These are phyloP conservation scores for Ephydatia muelleri DNA, from an alignment of 37 sponge, comb jelly and placozoan species.

Conservation along the genomic window DNA sequence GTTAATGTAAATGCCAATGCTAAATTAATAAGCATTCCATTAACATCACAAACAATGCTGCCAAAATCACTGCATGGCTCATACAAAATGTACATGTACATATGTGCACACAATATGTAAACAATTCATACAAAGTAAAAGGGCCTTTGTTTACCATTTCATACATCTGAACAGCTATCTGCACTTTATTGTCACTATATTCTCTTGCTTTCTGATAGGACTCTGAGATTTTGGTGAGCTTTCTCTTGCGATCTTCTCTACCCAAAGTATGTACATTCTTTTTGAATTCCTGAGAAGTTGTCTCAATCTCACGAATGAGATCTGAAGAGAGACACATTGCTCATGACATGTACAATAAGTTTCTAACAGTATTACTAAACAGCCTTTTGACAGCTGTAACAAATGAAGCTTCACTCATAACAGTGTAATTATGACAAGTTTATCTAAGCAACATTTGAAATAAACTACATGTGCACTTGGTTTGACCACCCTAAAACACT, in stretches of 20 bases:
- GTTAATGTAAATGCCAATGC: too few species aligned
- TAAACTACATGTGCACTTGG: too few species aligned
- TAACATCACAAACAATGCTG: too few species aligned
- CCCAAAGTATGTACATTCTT: slow-evolving; percentile 18
- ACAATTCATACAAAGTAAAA: background rate
- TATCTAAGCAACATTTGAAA: too few species aligned
- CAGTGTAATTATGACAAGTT: too few species aligned
- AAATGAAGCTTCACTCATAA: too few species aligned
- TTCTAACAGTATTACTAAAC: too few species aligned
- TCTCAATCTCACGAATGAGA: slow-evolving; percentile 56
- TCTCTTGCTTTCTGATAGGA: slow-evolving; percentile 78
- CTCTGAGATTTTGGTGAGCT: slow-evolving; percentile 68
- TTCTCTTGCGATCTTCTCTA: slow-evolving; percentile 35
- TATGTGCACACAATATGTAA: background rate
- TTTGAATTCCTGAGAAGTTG: slow-evolving; percentile 26
- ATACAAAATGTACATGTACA: background rate
- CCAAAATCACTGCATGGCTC: background rate
- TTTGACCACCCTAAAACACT: too few species aligned
- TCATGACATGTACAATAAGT: background rate
- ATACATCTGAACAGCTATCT: slow-evolving; percentile 93
- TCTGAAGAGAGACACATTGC: slow-evolving; percentile 18
- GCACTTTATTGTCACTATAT: slow-evolving; percentile 92
- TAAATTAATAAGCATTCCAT: too few species aligned
- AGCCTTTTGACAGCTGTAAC: too few species aligned
- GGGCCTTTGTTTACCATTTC: slow-evolving; percentile 71